Percentiles rank a stretch among this genome's conserved stretches.
phyloP scores from a whole-genome alignment of 2,113 vertebrate species.

The Motacilla tschutschensis region DNA sequence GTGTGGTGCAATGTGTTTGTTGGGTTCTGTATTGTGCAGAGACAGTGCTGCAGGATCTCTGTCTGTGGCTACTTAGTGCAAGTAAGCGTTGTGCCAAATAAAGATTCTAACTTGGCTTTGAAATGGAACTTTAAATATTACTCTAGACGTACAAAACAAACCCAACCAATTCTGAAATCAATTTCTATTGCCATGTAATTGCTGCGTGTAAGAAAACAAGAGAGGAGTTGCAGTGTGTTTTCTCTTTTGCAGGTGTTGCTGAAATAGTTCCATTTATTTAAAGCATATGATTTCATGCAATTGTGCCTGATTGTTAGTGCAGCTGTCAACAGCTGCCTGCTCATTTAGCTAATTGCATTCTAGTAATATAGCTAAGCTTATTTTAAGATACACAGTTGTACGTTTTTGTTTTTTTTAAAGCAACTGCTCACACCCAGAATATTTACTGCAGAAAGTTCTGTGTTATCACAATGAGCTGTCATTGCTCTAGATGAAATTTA shows the following conservation, averaged over 20 bases:
- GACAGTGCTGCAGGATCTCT: background rate
- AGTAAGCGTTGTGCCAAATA: background rate
- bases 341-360: constrained; percentile 54
- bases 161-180: constrained; percentile 15
- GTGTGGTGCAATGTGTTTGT: background rate
- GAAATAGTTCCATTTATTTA: constrained; percentile 38
- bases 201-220: constrained; percentile 32
- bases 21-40: background rate
- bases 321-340: constrained; percentile 51
- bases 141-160: background rate
- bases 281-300: constrained; percentile 40
- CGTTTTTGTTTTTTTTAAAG: background rate
- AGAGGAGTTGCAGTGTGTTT: constrained; percentile 10
- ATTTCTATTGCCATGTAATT: constrained; percentile 51
- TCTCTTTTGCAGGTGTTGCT: constrained; percentile 45
- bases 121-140: background rate
- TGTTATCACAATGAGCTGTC: background rate
- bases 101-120: background rate
- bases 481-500: background rate
- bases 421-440: background rate
- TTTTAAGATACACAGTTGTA: constrained; percentile 47
- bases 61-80: background rate
- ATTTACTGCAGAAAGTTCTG: background rate
- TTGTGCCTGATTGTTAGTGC: constrained; percentile 54
- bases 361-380: constrained; percentile 42